A percentile compares a stretch with the other conserved stretches of the same genome.
phyloP scores from a whole-genome alignment of 2,113 vertebrate species.

The Tupaia chinensis region DNA sequence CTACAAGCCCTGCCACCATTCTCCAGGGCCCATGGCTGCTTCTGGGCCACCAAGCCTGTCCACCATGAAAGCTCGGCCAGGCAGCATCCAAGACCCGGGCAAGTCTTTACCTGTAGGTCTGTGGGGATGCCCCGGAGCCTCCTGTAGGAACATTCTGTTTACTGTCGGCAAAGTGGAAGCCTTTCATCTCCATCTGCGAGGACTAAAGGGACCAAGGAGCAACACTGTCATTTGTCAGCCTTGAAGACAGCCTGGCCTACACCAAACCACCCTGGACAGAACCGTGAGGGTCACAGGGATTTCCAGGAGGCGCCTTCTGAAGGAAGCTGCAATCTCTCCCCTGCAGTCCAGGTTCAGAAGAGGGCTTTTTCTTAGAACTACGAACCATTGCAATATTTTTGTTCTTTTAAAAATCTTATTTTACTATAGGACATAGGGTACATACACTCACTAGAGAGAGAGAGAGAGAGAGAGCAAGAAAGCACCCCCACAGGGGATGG shows the following conservation, averaged over 20 bases:
- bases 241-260: not conserved
- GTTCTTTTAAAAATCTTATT: not conserved
- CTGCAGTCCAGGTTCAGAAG: not conserved
- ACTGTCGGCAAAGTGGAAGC: constrained; percentile 96
- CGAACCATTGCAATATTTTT: too few species aligned
- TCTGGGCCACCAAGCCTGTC: fast-evolving
- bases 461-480: not conserved
- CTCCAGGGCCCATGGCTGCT: not conserved
- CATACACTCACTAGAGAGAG: too few species aligned
- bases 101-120: constrained; percentile 92
- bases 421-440: too few species aligned
- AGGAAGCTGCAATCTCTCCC: fast-evolving
- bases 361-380: not conserved
- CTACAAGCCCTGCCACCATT: not conserved
- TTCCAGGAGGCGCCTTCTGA: not conserved
- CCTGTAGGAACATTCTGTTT: constrained; percentile 94
- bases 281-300: fast-evolving
- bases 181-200: constrained; percentile 98
- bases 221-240: not conserved
- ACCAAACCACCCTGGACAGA: not conserved
- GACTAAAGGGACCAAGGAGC: constrained; percentile 83
- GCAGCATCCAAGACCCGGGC: not conserved
- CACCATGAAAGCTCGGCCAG: fast-evolving
- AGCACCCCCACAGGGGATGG: too few species aligned
- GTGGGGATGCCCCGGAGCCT: constrained; percentile 87